Base-by-base conservation (phyloP, 2,113 vertebrate species). In the Cathartes aura region DNA sequence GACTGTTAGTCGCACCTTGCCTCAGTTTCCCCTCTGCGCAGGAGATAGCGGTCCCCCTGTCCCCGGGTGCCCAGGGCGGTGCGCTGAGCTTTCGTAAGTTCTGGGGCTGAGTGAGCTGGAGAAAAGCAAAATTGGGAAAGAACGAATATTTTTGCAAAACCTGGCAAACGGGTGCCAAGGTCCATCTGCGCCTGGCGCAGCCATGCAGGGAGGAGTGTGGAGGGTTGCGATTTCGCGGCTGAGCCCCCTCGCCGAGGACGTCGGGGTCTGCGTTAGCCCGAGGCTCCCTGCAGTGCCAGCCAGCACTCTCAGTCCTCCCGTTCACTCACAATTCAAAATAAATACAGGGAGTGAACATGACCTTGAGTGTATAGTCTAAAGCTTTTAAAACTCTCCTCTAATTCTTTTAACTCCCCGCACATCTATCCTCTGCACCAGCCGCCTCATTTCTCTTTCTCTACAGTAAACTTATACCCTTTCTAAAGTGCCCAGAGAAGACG, bases 381-480 rank as follows among this genome's bases (percentile, higher is more conserved):
- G 93, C 95, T 95, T 96, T 93, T 93, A 98, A 96, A 91, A 85
- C 90, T 92, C 95, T 91, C 59, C 59, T 79, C 89, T 89, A 87
- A 93, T 97, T 95, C 96, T 93, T 95, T 82, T 80, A 91, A 96
- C 95, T 87, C 91, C 95, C 94, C 78, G 29, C 94, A 87, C 78
- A 94, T 97, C 94, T 73, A 91, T 96, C 93, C 95, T 91, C 87
- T 88, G 74, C 96, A 66, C 58, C 89, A 85, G 94, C 95, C 93
- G 89, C 96, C 97, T 97, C 94, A 91, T 97, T 95, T 94, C 90
- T 96, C 96, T 97, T 96, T 89, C 83, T 24, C 76, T 94, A 78
- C 81, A 85, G 88, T 95, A 95, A 97, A 97, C 90, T 90, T 94
- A 94, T 47, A 71, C 84, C 86, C 90, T 96, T 75, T 76, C 82